Conservation (phyloP, 2,797 vertebrate species). For the Aeoliscus strigatus region DNA sequence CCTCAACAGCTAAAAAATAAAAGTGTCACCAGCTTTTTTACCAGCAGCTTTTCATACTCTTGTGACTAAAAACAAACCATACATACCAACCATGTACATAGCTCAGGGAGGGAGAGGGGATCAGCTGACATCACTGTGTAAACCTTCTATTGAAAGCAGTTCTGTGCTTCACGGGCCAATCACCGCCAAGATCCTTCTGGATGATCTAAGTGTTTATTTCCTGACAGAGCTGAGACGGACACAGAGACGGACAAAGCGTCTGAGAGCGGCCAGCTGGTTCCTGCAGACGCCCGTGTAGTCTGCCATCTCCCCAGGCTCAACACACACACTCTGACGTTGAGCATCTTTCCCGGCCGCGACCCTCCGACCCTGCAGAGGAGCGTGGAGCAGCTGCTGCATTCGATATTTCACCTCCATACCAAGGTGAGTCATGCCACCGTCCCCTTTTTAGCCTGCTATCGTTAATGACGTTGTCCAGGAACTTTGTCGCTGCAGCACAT, state of each 20-base stretch:
- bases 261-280: slow-evolving; percentile 68
- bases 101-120: slow-evolving; percentile 15
- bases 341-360: slow-evolving; percentile 47
- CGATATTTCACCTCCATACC: slow-evolving; percentile 68
- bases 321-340: slow-evolving; percentile 83
- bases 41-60: background rate
- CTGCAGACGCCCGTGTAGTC: slow-evolving; percentile 70
- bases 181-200: background rate
- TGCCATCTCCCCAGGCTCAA: slow-evolving; percentile 79
- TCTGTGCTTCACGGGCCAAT: slow-evolving; percentile 29
- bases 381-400: slow-evolving; percentile 71
- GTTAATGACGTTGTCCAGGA: slow-evolving; percentile 21
- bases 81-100: background rate
- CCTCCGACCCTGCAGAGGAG: slow-evolving; percentile 68
- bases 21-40: too few relatives aligned
- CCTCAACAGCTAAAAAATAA: too few relatives aligned
- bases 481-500: slow-evolving; percentile 23
- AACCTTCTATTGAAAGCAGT: slow-evolving; percentile 19
- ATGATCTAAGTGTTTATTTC: slow-evolving; percentile 54
- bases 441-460: slow-evolving; percentile 19
- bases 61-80: slow-evolving; percentile 1
- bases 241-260: slow-evolving; percentile 62
- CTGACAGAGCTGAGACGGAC: slow-evolving; percentile 76
- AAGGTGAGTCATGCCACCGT: slow-evolving; percentile 59
- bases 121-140: slow-evolving; percentile 42